Percentiles rank a stretch among this genome's conserved stretches.
Conservation (phyloP, 2,113 vertebrate genomes). For the Monopterus albus region DNA sequence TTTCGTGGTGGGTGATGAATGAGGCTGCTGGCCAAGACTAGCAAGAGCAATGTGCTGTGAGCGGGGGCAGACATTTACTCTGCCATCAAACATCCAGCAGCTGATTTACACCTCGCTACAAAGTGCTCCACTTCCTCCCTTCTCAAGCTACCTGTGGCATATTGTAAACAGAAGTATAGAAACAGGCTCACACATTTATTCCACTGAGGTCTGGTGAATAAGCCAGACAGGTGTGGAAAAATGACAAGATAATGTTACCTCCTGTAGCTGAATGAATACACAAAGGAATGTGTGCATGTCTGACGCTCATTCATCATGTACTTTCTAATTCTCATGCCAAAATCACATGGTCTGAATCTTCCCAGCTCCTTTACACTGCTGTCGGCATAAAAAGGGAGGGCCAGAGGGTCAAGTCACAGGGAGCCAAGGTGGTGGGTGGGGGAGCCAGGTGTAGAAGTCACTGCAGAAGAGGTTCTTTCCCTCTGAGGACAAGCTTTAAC, state of each 20-base stretch:
- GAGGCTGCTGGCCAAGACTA: conserved; percentile 69
- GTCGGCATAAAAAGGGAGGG: background rate
- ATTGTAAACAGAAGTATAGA: conserved; percentile 6
- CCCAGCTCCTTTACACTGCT: background rate
- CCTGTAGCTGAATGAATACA: conserved; percentile 28
- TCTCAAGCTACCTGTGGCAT: background rate
- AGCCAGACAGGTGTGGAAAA: conserved; percentile 19
- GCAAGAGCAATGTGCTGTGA: conserved; percentile 71
- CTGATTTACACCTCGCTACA: conserved; percentile 59
- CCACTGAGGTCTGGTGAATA: background rate
- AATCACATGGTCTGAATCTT: background rate
- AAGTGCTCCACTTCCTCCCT: conserved; percentile 15
- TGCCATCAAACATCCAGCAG: conserved; percentile 67
- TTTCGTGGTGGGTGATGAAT: conserved; percentile 70
- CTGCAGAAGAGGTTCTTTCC: background rate
- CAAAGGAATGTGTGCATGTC: conserved; percentile 30
- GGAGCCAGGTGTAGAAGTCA: conserved; percentile 33
- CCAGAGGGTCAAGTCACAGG: conserved; percentile 18
- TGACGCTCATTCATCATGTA: conserved; percentile 31
- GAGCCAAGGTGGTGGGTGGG: conserved; percentile 1
- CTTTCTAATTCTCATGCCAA: background rate
- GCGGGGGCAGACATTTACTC: conserved; percentile 61
- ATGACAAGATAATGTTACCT: conserved; percentile 47
- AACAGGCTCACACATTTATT: background rate
- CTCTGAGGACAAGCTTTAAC: background rate